A percentile compares a stretch with the other conserved stretches of the same genome.
These are phyloP conservation scores for Sporophila hypoxantha DNA, from an alignment of 2,113 vertebrate genomes.

Conservation along the genomic window DNA sequence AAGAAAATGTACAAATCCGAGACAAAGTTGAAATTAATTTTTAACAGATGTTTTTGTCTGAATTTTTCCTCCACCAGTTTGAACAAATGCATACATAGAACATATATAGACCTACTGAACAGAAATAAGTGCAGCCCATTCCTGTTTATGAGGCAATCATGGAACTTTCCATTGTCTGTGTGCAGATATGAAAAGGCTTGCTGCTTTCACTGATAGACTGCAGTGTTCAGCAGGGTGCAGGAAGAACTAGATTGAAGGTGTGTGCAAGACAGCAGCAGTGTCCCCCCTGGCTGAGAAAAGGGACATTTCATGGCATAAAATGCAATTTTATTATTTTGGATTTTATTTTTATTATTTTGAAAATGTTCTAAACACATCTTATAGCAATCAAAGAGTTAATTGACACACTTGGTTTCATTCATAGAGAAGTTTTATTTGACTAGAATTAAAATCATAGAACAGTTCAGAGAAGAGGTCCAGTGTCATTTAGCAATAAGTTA, in stretches of 20 bases:
- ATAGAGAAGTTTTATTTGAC: not conserved
- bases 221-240: not conserved
- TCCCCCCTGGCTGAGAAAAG: not conserved
- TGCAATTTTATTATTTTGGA: not conserved
- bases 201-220: not conserved
- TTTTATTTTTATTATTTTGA: not conserved
- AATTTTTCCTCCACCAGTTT: not conserved
- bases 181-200: not conserved
- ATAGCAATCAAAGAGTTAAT: slow-evolving; percentile 36
- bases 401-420: slow-evolving; percentile 8
- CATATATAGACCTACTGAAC: not conserved
- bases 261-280: not conserved
- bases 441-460: slow-evolving; percentile 23
- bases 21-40: slow-evolving; percentile 50
- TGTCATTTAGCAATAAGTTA: slow-evolving; percentile 31
- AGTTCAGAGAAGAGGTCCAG: slow-evolving; percentile 30
- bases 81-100: not conserved
- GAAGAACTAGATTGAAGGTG: not conserved
- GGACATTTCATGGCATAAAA: not conserved
- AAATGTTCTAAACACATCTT: not conserved
- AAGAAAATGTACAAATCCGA: slow-evolving; percentile 23
- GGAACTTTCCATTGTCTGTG: not conserved
- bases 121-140: not conserved
- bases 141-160: not conserved
- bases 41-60: slow-evolving; percentile 42